Evolutionary conservation across 2,113 vertebrate genomes (phyloP).

Genomic region (Engystomops pustulosus): DNA sequence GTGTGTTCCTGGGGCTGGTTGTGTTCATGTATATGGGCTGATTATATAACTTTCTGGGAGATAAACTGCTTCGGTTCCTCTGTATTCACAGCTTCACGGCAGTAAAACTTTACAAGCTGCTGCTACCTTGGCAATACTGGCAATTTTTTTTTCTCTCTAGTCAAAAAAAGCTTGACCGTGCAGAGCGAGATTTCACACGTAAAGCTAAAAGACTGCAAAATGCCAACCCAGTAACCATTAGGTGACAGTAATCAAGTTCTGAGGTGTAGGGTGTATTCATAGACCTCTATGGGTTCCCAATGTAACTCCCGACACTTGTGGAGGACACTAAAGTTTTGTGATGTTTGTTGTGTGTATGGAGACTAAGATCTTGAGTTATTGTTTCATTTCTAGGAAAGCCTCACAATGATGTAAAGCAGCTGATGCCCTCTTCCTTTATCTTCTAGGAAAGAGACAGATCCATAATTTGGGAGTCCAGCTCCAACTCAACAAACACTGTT

Average conservation of each 20-base stretch:
- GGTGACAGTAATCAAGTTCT: too few relatives aligned
- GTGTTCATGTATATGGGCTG: not conserved
- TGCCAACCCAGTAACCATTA: too few relatives aligned
- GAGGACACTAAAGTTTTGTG: too few relatives aligned
- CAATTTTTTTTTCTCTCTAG: not conserved
- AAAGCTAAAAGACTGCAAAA: too few relatives aligned
- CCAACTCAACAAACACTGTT: conserved; percentile 92
- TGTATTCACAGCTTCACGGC: not conserved
- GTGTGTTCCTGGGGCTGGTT: too few relatives aligned
- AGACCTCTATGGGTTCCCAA: too few relatives aligned
- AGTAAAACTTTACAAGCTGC: conserved; percentile 11
- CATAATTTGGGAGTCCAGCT: conserved; percentile 91
- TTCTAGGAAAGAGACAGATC: conserved; percentile 84
- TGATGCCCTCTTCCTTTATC: conserved; percentile 46
- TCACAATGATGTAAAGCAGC: not conserved
- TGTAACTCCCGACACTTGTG: too few relatives aligned
- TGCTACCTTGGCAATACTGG: not conserved
- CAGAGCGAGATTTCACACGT: not conserved
- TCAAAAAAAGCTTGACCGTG: not conserved
- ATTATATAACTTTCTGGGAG: not conserved
- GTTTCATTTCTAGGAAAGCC: too few relatives aligned
- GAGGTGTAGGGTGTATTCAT: too few relatives aligned
- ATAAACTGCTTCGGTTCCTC: not conserved
- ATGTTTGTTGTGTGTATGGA: too few relatives aligned
- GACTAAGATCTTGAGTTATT: too few relatives aligned